Evolutionary conservation across 2,888 invertebrate species (phyloP).

Genomic region (Junonia oenone): DNA sequence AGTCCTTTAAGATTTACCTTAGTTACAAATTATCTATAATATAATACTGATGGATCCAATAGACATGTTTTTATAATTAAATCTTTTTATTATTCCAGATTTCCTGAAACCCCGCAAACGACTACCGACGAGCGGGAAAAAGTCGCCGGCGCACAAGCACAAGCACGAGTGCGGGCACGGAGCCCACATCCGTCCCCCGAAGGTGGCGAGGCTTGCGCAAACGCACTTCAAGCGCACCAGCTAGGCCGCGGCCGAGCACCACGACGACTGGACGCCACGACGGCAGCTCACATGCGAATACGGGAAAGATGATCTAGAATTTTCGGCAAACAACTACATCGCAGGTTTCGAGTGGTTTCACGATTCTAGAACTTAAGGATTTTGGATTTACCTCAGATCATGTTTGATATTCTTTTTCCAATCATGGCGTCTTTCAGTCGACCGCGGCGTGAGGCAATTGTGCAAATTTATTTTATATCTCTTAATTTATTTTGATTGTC

Average conservation of each 20-base stretch:
- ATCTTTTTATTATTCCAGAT: conserved; percentile 83
- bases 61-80: too few relatives aligned
- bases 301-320: too few relatives aligned
- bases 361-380: background rate
- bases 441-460: conserved; percentile 40
- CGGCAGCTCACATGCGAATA: background rate
- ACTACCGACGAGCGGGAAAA: conserved; percentile 69
- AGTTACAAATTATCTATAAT: background rate
- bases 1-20: background rate
- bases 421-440: conserved; percentile 26
- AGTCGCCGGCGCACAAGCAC: conserved; percentile 65
- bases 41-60: too few relatives aligned
- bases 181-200: conserved; percentile 70
- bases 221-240: conserved; percentile 66
- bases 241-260: conserved; percentile 44
- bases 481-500: conserved; percentile 69
- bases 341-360: background rate
- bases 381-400: conserved; percentile 27
- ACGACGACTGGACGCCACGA: conserved; percentile 12
- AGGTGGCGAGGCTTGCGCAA: conserved; percentile 65
- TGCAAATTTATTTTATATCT: conserved; percentile 62
- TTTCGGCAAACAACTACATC: background rate
- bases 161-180: conserved; percentile 70
- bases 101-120: conserved; percentile 84
- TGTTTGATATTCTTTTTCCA: conserved; percentile 21